Conservation (phyloP, 2,113 vertebrate genomes). For the Gymnorhina tibicen region DNA sequence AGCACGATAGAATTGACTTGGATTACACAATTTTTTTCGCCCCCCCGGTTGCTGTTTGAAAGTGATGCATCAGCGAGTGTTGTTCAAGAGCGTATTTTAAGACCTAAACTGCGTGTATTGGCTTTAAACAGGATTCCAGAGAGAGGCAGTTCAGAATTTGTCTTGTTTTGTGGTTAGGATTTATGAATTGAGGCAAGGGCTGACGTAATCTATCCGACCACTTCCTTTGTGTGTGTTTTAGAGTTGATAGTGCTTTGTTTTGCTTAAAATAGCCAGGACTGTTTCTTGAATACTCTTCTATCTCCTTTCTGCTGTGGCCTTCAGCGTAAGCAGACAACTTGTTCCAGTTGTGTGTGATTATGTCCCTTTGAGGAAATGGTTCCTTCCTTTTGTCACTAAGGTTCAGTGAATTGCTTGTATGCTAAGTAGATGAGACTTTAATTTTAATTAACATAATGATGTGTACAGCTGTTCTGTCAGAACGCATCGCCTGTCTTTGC, state of each 20-base stretch:
- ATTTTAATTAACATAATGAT: slow-evolving; percentile 69
- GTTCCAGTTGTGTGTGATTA: background rate
- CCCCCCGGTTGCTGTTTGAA: slow-evolving; percentile 30
- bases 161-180: slow-evolving; percentile 72
- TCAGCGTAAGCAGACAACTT: background rate
- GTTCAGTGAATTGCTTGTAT: slow-evolving; percentile 37
- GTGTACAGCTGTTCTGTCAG: slow-evolving; percentile 62
- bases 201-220: slow-evolving; percentile 77
- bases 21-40: slow-evolving; percentile 67
- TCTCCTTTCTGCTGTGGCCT: background rate
- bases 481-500: background rate
- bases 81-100: slow-evolving; percentile 46
- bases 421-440: slow-evolving; percentile 45
- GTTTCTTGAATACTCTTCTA: background rate
- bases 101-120: slow-evolving; percentile 34
- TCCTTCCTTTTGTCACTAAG: slow-evolving; percentile 22
- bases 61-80: slow-evolving; percentile 53
- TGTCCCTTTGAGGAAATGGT: background rate
- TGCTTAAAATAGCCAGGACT: slow-evolving; percentile 30
- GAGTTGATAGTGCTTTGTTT: slow-evolving; percentile 56
- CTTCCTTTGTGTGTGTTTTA: slow-evolving; percentile 76
- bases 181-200: slow-evolving; percentile 77
- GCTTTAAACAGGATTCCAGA: slow-evolving; percentile 39
- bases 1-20: slow-evolving; percentile 74
- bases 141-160: slow-evolving; percentile 56